Evolutionary conservation across 2,797 vertebrate genomes (phyloP).

Genomic region (Harpagifer antarcticus): DNA sequence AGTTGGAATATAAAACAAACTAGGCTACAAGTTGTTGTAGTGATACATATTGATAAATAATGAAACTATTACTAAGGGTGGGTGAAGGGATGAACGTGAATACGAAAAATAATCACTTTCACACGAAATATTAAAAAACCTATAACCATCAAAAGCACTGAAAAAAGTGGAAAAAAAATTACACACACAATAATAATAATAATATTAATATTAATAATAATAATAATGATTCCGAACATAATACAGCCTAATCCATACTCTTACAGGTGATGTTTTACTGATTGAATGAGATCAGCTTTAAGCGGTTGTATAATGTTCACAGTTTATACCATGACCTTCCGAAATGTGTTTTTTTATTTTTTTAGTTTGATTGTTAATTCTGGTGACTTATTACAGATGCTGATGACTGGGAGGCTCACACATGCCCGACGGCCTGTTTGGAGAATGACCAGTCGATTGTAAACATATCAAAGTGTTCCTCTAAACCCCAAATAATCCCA

Average conservation of each 20-base stretch:
- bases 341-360: neutral
- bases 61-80: neutral
- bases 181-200: neutral
- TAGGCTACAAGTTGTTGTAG: neutral
- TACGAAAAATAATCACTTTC: neutral
- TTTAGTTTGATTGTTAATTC: conserved; percentile 26
- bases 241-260: neutral
- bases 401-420: conserved; percentile 31
- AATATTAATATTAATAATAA: neutral
- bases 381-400: conserved; percentile 47
- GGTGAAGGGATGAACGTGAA: neutral
- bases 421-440: conserved; percentile 63
- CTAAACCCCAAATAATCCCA: conserved; percentile 56
- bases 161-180: too few species aligned
- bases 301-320: neutral
- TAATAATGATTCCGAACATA: neutral
- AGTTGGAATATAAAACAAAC: neutral
- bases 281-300: neutral
- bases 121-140: neutral
- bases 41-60: neutral
- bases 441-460: conserved; percentile 62
- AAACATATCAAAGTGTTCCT: conserved; percentile 44
- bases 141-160: neutral
- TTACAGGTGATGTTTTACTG: neutral
- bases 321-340: conserved; percentile 18